These are phyloP conservation scores for Micrastur ruficollis DNA, from an alignment of 2,797 vertebrate species.

Conservation along the genomic window DNA sequence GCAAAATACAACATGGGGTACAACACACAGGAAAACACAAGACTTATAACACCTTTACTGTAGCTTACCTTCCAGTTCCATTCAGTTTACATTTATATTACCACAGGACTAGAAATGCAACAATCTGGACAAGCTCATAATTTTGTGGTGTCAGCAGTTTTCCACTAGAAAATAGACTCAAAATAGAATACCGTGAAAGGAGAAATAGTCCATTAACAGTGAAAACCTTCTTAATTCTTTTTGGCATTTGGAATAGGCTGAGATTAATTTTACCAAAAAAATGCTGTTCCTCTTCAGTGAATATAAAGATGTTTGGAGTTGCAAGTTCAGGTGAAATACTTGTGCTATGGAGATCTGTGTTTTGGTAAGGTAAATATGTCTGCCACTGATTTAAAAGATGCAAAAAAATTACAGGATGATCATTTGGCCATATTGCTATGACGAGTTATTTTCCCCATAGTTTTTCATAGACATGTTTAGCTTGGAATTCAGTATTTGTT, in stretches of 20 bases:
- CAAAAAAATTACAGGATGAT: background rate
- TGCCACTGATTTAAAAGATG: background rate
- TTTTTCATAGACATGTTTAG: background rate
- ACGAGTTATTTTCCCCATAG: background rate
- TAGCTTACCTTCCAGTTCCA: background rate
- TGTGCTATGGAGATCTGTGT: background rate
- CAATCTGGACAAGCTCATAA: background rate
- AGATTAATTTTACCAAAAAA: background rate
- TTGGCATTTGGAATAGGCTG: background rate
- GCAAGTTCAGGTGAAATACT: background rate
- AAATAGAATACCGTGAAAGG: background rate
- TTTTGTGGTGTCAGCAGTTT: background rate
- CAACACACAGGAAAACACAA: background rate
- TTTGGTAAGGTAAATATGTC: background rate
- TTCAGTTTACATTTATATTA: background rate
- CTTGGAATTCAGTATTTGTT: background rate
- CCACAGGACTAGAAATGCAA: background rate
- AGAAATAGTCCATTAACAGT: background rate
- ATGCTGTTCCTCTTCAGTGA: background rate
- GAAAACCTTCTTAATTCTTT: background rate
- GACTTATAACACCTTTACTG: background rate
- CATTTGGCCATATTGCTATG: background rate
- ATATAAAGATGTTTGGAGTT: background rate
- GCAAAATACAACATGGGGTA: background rate
- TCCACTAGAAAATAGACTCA: background rate